phyloP scores from a whole-genome alignment of 2,888 invertebrate species.

The Drosophila kuntzei region DNA sequence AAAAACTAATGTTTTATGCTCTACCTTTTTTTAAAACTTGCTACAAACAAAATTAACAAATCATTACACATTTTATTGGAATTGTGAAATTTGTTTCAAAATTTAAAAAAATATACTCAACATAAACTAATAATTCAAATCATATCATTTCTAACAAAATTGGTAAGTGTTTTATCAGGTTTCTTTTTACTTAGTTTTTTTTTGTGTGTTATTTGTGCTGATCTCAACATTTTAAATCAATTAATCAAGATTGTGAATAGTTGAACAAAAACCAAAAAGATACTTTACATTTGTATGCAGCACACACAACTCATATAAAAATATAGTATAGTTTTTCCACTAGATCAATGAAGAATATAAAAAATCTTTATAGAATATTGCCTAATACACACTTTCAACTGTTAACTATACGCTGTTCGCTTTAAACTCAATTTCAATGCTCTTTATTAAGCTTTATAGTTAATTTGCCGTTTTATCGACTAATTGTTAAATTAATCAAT shows the following conservation, averaged over 20 bases:
- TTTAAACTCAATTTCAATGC: constrained; percentile 29
- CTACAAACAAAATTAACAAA: constrained; percentile 55
- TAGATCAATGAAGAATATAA: constrained; percentile 11
- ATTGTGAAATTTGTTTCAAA: constrained; percentile 66
- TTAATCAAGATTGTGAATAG: neutral
- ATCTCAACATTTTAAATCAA: neutral
- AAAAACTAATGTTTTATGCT: constrained; percentile 68
- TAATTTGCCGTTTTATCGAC: constrained; percentile 59
- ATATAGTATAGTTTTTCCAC: constrained; percentile 19
- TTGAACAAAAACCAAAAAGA: neutral
- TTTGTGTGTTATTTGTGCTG: constrained; percentile 22
- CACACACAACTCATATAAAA: constrained; percentile 11
- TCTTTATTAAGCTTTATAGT: constrained; percentile 40
- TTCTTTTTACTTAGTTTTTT: constrained; percentile 35
- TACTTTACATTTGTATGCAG: constrained; percentile 7
- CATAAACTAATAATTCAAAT: constrained; percentile 46
- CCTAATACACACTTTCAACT: constrained; percentile 34
- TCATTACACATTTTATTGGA: constrained; percentile 67
- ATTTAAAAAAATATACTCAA: constrained; percentile 47
- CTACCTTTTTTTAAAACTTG: constrained; percentile 56
- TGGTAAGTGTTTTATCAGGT: constrained; percentile 71
- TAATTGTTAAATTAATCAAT: neutral
- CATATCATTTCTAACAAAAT: constrained; percentile 62
- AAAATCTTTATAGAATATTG: constrained; percentile 18
- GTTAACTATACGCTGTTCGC: constrained; percentile 24